phyloP scores from a whole-genome alignment of 2,797 vertebrate genomes.

The Acipenser ruthenus region DNA sequence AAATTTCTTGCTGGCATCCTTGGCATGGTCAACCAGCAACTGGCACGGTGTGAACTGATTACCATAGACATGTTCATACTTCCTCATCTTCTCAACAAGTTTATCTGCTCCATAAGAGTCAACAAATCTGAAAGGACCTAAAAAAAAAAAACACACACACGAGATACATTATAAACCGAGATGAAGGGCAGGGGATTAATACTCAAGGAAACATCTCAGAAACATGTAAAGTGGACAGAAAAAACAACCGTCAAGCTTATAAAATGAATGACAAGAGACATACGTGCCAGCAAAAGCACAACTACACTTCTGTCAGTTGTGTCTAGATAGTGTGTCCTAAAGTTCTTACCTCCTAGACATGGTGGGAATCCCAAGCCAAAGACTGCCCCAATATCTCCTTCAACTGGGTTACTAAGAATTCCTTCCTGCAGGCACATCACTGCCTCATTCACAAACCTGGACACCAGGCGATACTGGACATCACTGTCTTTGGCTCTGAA shows the following conservation, averaged over 20 bases:
- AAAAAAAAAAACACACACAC: background rate
- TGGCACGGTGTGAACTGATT: constrained; percentile 87
- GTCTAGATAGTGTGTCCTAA: too few relatives aligned
- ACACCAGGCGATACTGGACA: constrained; percentile 82
- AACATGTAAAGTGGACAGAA: background rate
- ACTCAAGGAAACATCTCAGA: background rate
- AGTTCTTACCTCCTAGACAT: constrained; percentile 80
- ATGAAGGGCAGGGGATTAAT: background rate
- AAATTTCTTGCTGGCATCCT: constrained; percentile 78
- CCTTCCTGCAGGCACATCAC: constrained; percentile 89
- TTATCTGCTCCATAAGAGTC: constrained; percentile 78
- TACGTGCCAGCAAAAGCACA: background rate
- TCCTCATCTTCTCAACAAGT: constrained; percentile 80
- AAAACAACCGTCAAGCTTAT: background rate
- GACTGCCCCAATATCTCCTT: constrained; percentile 94
- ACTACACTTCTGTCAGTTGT: fast-evolving
- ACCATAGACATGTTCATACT: constrained; percentile 76
- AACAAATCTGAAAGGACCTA: constrained; percentile 87
- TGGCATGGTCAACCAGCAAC: constrained; percentile 82
- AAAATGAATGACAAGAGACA: background rate
- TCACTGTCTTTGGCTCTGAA: constrained; percentile 81
- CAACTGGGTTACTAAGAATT: constrained; percentile 75
- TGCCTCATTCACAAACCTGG: constrained; percentile 89
- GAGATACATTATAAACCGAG: background rate
- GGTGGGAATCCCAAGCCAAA: constrained; percentile 95